Evolutionary conservation across 2,888 invertebrate genomes (phyloP), one percentile per base, ranked within the genome.

Genomic region (Chalcis sispes): DNA sequence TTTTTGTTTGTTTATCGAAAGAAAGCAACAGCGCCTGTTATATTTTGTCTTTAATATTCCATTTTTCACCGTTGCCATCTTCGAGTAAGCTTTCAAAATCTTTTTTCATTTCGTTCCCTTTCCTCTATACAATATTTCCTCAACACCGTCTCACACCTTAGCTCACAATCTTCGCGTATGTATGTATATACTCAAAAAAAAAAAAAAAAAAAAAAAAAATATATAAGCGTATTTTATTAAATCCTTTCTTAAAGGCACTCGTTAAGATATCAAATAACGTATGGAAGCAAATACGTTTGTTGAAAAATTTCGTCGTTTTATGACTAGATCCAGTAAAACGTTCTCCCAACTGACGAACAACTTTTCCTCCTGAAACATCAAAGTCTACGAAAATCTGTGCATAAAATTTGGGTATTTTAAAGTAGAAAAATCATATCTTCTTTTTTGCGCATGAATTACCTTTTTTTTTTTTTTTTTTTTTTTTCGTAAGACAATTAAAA

Each of bases 291-390:
- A 52, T 13, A 50, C 40, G 1, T 54, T n/a, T 20, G 23, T 7
- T 54, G 8, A 50, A 46, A 18, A 27, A 62, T 54, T 15, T 8
- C 42, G 13, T 40, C 42, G 42, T 58, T 13, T 15, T 13, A 8
- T 13, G 15, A 42, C 15, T 42, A 42, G 15, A 42, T 42, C 42
- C 42, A 13, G 42, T 42, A 42, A 58, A 69, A 69, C 32, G 58
- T 15, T 74, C 74, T 74, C 56, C 67, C 23, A 7, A 64, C n/a
- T 13, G 69, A 59, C 75, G 75, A 78, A 69, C 77, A 78, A 78
- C 77, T 78, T 78, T 78, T 78, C 69, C 77, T 75, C 77, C 75
- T 72, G 72, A 72, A 75, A 75, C 72, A 72, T 67, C 56, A 67
- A 58, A 72, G 32, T 58, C 46, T 29, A 42, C 62, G 62, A 69